These are phyloP conservation scores for Microhierax caerulescens DNA, from an alignment of 2,797 vertebrate genomes.

Conservation along the genomic window DNA sequence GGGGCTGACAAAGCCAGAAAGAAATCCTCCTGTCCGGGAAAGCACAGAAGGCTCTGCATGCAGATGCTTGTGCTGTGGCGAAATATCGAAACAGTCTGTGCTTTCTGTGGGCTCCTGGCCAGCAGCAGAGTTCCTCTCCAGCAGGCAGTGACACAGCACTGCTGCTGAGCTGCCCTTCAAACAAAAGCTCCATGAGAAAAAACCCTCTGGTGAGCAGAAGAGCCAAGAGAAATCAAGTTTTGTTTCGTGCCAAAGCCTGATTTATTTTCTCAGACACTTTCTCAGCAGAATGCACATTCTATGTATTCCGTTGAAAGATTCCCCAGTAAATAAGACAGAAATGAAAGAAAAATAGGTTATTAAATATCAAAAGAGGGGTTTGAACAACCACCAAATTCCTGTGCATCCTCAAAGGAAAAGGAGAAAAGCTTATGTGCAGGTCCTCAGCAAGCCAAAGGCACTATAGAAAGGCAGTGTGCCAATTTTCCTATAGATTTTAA, in stretches of 20 bases:
- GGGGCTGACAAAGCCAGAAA: neutral
- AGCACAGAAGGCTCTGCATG: neutral
- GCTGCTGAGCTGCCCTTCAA: neutral
- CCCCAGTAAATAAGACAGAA: neutral
- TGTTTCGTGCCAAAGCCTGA: neutral
- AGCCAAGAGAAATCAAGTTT: slow-evolving; percentile 1
- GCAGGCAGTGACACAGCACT: neutral
- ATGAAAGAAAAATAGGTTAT: neutral
- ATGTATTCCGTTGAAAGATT: neutral
- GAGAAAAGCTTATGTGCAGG: neutral
- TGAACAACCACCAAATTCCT: neutral
- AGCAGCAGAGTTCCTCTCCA: neutral
- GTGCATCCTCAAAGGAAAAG: neutral
- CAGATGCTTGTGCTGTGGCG: neutral
- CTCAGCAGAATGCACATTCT: neutral
- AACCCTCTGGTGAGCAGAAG: neutral
- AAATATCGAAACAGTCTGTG: neutral
- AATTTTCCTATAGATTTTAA: neutral
- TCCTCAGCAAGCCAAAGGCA: neutral
- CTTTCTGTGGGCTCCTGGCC: neutral
- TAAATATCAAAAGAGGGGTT: neutral
- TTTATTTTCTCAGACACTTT: neutral
- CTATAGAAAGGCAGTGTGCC: neutral
- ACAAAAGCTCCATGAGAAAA: slow-evolving; percentile 2
- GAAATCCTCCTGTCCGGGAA: neutral